These are phyloP conservation scores for Liodrosophila aerea DNA, from an alignment of 2,888 invertebrate genomes.

Conservation along the genomic window DNA sequence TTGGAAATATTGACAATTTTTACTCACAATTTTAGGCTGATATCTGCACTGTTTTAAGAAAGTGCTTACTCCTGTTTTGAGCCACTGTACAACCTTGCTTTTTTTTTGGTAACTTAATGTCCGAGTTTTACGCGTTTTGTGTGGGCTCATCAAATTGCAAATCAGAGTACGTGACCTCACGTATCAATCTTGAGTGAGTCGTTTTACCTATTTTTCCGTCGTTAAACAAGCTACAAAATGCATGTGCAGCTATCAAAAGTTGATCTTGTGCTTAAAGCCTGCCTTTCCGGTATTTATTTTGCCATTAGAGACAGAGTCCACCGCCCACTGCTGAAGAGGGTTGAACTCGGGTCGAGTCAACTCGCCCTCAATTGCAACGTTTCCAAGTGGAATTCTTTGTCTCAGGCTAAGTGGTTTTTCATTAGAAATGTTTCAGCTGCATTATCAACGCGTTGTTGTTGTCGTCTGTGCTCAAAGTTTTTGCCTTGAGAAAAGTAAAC, in stretches of 20 bases:
- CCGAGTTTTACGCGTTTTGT: constrained; percentile 21
- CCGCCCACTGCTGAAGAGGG: neutral
- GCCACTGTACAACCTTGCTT: too few relatives aligned
- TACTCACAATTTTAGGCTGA: too few relatives aligned
- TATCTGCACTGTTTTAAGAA: too few relatives aligned
- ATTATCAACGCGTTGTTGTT: too few relatives aligned
- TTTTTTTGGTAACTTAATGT: constrained; percentile 3
- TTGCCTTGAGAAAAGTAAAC: constrained; percentile 10
- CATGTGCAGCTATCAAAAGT: constrained; percentile 60
- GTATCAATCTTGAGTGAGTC: constrained; percentile 32
- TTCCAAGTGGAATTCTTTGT: constrained; percentile 57
- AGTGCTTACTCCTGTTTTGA: too few relatives aligned
- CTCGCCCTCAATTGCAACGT: constrained; percentile 32
- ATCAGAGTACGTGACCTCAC: constrained; percentile 55
- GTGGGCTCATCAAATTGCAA: constrained; percentile 63
- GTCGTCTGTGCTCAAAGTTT: too few relatives aligned
- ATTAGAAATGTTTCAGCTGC: constrained; percentile 47
- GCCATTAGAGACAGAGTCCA: constrained; percentile 49
- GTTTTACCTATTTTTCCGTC: constrained; percentile 55
- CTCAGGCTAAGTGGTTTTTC: constrained; percentile 68
- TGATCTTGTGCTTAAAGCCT: constrained; percentile 22
- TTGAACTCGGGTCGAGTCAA: too few relatives aligned
- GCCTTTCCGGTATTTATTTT: constrained; percentile 31
- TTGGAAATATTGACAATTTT: too few relatives aligned
- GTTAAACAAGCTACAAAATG: constrained; percentile 66